Percentiles rank a stretch among this genome's conserved stretches.
phyloP scores from a whole-genome alignment of 2,113 vertebrate genomes.

The Puntigrus tetrazona region DNA sequence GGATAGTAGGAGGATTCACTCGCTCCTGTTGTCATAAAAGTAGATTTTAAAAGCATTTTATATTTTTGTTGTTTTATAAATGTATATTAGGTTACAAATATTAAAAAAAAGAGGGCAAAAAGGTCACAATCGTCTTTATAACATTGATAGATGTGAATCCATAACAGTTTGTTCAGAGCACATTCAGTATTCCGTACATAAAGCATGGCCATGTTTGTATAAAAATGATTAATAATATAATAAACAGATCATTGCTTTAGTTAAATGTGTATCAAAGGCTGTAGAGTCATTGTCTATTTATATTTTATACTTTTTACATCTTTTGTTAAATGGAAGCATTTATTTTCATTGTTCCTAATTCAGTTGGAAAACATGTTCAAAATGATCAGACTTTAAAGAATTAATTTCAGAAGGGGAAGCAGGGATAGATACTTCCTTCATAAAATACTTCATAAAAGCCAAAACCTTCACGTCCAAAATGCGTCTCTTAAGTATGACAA shows the following conservation, averaged over 20 bases:
- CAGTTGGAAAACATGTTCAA: neutral
- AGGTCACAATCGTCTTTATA: constrained; percentile 53
- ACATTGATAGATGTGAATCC: constrained; percentile 70
- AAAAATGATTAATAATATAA: constrained; percentile 47
- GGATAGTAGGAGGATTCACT: constrained; percentile 39
- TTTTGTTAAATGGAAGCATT: constrained; percentile 56
- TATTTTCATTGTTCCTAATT: constrained; percentile 32
- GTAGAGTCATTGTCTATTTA: constrained; percentile 72
- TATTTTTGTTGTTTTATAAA: constrained; percentile 76
- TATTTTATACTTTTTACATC: constrained; percentile 68
- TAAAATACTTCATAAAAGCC: no score
- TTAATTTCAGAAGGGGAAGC: constrained; percentile 14
- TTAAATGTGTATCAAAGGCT: constrained; percentile 68
- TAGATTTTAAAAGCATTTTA: constrained; percentile 66
- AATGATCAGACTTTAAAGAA: neutral
- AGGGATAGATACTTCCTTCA: neutral
- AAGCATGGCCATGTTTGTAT: constrained; percentile 69
- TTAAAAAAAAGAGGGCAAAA: constrained; percentile 41
- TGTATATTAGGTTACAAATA: constrained; percentile 74
- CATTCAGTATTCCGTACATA: constrained; percentile 66
- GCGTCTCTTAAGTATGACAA: neutral
- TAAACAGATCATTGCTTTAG: constrained; percentile 66
- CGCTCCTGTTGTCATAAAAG: constrained; percentile 56
- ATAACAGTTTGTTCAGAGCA: constrained; percentile 71
- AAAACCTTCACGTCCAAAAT: neutral